phyloP scores from a whole-genome alignment of 2,888 invertebrate species.

The Cataglyphis rosenhaueri region DNA sequence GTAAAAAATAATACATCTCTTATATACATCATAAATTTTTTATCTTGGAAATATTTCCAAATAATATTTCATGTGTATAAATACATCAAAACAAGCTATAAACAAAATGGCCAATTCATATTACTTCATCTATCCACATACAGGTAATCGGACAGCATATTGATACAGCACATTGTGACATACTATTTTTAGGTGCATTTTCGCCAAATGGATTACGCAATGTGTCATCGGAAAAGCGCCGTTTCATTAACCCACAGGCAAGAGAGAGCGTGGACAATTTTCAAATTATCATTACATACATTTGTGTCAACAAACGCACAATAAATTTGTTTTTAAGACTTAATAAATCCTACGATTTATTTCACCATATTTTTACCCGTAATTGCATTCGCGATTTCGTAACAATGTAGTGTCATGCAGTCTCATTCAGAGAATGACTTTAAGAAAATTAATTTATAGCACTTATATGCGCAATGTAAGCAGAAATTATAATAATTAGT shows the following conservation, averaged over 20 bases:
- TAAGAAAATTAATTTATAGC: background rate
- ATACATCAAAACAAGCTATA: background rate
- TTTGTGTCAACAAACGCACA: background rate
- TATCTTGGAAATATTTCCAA: background rate
- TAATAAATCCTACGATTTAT: slow-evolving; percentile 15
- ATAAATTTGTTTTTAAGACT: slow-evolving; percentile 14
- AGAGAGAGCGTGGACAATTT: slow-evolving; percentile 37
- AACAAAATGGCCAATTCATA: background rate
- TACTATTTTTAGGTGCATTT: slow-evolving; percentile 27
- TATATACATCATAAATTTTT: background rate
- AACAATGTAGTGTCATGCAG: background rate
- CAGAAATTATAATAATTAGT: background rate
- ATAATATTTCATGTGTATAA: background rate
- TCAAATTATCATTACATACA: slow-evolving; percentile 30
- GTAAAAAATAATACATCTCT: background rate
- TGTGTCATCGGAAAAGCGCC: background rate
- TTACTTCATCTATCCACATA: background rate
- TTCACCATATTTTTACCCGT: background rate
- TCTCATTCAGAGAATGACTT: slow-evolving; percentile 4
- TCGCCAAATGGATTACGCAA: background rate
- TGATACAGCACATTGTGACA: slow-evolving; percentile 1
- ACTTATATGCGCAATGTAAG: background rate
- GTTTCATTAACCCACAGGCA: slow-evolving; percentile 13
- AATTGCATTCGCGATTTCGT: slow-evolving; percentile 13
- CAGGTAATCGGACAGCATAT: background rate